Conservation (phyloP, 2,797 vertebrate genomes). For the Protonibea diacanthus region DNA sequence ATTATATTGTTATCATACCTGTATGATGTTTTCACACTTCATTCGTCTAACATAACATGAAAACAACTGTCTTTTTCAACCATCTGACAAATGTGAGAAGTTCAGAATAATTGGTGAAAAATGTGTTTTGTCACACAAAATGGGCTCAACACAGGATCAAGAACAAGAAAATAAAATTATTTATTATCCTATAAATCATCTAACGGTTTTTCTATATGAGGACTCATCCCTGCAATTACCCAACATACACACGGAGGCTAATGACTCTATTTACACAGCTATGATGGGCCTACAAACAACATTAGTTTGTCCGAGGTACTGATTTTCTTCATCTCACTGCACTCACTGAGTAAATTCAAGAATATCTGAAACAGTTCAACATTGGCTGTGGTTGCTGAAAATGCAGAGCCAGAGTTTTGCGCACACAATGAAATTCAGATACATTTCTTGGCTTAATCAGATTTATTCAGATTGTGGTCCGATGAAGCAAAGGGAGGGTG, state of each 20-base stretch:
- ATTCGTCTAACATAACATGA: constrained; percentile 19
- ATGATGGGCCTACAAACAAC: neutral
- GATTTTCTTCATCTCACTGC: neutral
- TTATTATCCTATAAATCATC: constrained; percentile 77
- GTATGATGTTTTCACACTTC: constrained; percentile 14
- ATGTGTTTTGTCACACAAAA: neutral
- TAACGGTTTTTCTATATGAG: constrained; percentile 68
- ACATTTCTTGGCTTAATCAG: constrained; percentile 46
- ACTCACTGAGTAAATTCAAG: neutral
- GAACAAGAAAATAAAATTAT: neutral
- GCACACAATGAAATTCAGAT: constrained; percentile 17
- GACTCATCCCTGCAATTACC: constrained; percentile 80
- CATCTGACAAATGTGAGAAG: neutral
- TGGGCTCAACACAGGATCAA: constrained; percentile 7
- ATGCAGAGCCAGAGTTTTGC: neutral
- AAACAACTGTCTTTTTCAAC: constrained; percentile 16
- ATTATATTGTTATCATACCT: constrained; percentile 44
- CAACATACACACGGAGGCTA: constrained; percentile 87
- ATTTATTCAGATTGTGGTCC: constrained; percentile 65
- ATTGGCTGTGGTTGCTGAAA: constrained; percentile 2
- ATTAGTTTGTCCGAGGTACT: constrained; percentile 1
- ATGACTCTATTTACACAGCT: constrained; percentile 76
- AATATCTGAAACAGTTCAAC: constrained; percentile 5
- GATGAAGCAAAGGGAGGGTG: constrained; percentile 78
- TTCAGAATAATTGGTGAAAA: neutral